Evolutionary conservation across 1,140 invertebrate species (phyloP), one percentile per base, ranked within the genome.

Genomic region (Penaeus indicus): DNA sequence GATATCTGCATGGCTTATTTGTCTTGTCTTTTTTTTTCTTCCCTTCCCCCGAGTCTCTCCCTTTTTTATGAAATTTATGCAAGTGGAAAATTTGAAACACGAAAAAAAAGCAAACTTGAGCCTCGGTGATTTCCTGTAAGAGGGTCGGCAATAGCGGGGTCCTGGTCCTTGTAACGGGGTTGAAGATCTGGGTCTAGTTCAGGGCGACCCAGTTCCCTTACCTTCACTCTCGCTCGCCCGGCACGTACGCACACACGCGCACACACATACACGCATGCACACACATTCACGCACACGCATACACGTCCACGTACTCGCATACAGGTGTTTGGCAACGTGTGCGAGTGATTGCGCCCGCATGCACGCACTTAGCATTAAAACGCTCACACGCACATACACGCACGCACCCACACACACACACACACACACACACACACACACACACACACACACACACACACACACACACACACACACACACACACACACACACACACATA

Each of bases 401-500:
- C 77, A 87, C 85, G 82, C 85, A 86, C 81, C 54, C 83, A 84
- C 83, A 84, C 84, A 85, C 69, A 77, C 69, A 85, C 84, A 85
- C 84, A 85, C 84, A 85, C 84, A 85, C 84, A 85, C 84, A 85
- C 84, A 77, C 69, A 85, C 84, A 85, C 69, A 85, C 83, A 75
- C 47, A 85, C 67, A 75, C 67, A 85, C 64, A 54, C 47, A 54
- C 47, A 47, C 42, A 80, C 18, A 54, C 54, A 61, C 8, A 80
- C 42, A 32, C 60, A 86, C 61, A 86, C 77, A 42, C 32, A 64
- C 77, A 87, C 85, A 87, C 85, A 86, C 81, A 69, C 83, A 84
- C 83, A 84, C 84, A 85, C 69, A 77, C 69, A 85, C 84, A 85
- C 84, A 85, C 84, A 85, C 84, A 85, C 84, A 85, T 72, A 85